phyloP scores from a whole-genome alignment of 2,113 vertebrate genomes.

The Eidolon helvum region DNA sequence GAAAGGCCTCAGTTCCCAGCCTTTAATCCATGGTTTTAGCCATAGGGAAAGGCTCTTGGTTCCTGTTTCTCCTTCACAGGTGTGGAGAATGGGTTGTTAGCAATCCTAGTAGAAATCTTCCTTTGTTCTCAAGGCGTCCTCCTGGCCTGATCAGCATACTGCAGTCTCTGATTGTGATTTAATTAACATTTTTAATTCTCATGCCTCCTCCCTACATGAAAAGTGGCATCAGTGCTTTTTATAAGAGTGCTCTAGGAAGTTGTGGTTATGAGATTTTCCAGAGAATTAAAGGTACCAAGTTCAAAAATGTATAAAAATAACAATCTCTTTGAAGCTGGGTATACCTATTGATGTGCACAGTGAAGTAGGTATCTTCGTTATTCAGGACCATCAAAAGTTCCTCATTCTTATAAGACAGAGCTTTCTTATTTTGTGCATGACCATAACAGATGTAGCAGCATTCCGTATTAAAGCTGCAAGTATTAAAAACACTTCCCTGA shows the following conservation, averaged over 20 bases:
- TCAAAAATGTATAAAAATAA: neutral
- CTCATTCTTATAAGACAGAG: neutral
- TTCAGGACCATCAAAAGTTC: neutral
- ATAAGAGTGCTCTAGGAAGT: neutral
- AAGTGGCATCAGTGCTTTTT: neutral
- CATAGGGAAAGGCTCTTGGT: no score
- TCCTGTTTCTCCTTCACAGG: no score
- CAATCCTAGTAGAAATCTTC: no score
- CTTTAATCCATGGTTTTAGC: no score
- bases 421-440: neutral
- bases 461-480: neutral
- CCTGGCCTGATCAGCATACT: no score
- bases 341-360: neutral
- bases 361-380: neutral
- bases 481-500: neutral
- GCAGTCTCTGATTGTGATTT: no score
- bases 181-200: no score
- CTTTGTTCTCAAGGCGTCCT: no score
- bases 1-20: no score
- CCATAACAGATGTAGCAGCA: accelerated
- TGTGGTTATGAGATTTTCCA: neutral
- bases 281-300: neutral
- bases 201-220: no score
- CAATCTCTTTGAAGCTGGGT: neutral
- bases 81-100: no score